Base-by-base conservation (phyloP, 2,113 vertebrate species). In the Raja brachyura region DNA sequence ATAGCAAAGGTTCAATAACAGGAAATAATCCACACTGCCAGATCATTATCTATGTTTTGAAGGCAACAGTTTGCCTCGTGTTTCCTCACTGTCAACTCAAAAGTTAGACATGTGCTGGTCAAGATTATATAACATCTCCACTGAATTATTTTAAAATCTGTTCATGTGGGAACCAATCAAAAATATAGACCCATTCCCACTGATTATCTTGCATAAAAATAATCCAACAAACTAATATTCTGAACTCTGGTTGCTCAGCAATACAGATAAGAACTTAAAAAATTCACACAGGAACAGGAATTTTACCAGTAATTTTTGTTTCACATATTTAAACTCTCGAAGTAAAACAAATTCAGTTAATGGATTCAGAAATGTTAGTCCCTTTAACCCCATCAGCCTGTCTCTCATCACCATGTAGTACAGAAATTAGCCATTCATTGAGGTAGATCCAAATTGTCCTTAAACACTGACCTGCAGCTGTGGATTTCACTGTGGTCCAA, bases 401-500 rank as follows among this genome's bases (percentile, higher is more conserved):
- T 61, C 31, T 73, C 63, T 39, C 70, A 73, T 20, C 9, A 10
- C 20, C 10, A 10, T 20, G 48, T 11, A 9, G 68, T 16, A 68
- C 68, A 73, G 31, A 63, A 0, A 18, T 39, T 39, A 39, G 14
- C 31, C 4, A 79, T 79, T 63, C 20, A 68, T 61, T 92, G 18
- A 48, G 20, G 73, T 10, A 92, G 3, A 48, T 48, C 10, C 20
- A 73, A 39, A 22, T 39, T 73, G 22, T 86, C 66, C 68, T 63
- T 74, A 33, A 1, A 22, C 28, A 70, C 88, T 92, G 20, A 92
- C 90, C 90, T 73, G 66, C 90, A 73, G 20, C 20, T 92, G 90
- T 92, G 68, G 96, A 93, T 95, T 97, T 98, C 93, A 99, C 95
- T 68, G 95, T 94, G 93, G 95, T 97, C 97, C 98, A 98, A 31